Evolutionary conservation across 2,113 vertebrate species (phyloP).

Genomic region (Orthonyx spaldingii): DNA sequence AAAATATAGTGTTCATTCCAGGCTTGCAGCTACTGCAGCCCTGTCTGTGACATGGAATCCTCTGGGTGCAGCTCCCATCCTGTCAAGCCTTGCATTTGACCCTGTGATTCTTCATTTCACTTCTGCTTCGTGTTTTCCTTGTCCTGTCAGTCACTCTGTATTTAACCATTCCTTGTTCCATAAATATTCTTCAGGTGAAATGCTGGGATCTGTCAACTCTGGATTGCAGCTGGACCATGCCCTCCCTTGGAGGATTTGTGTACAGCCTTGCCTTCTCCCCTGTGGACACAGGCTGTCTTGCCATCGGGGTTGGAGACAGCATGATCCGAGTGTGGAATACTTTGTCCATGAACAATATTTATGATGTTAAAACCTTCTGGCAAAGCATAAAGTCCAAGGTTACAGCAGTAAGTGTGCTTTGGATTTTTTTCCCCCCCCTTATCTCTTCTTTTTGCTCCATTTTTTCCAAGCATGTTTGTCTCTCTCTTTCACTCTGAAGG

Average conservation of each 20-base stretch:
- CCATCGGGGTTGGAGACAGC: constrained; percentile 89
- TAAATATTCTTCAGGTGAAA: constrained; percentile 78
- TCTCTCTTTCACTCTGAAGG: background rate
- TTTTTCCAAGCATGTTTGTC: background rate
- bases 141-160: background rate
- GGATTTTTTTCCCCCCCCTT: background rate
- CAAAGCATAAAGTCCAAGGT: constrained; percentile 96
- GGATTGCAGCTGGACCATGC: constrained; percentile 90
- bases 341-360: constrained; percentile 80
- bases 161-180: background rate
- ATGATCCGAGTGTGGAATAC: constrained; percentile 96
- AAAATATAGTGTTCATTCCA: background rate
- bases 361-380: constrained; percentile 89
- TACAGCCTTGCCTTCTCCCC: constrained; percentile 90
- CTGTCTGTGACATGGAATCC: background rate
- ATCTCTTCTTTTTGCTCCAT: background rate
- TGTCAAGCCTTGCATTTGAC: background rate
- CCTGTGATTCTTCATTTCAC: background rate
- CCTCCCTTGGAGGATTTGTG: constrained; percentile 89
- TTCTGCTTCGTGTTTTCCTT: background rate
- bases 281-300: constrained; percentile 83
- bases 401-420: constrained; percentile 83
- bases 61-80: background rate
- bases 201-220: constrained; percentile 89
- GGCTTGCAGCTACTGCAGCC: background rate